phyloP scores from a whole-genome alignment of 2,797 vertebrate species.

The Etheostoma perlongum region DNA sequence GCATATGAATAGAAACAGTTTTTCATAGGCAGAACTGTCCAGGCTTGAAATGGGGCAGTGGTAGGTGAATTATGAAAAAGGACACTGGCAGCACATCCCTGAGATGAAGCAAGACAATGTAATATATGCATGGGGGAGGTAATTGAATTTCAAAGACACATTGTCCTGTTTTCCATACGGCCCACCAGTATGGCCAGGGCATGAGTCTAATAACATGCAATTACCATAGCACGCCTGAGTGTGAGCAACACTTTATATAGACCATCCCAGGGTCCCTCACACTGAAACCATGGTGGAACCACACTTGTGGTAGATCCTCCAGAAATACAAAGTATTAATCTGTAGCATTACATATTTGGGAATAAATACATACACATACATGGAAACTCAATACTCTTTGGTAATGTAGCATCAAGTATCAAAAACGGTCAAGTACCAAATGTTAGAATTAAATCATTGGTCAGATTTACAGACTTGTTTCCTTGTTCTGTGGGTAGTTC shows the following conservation, averaged over 20 bases:
- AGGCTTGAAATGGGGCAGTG: slow-evolving; percentile 40
- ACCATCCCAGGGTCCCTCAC: slow-evolving; percentile 12
- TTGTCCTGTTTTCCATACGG: slow-evolving; percentile 65
- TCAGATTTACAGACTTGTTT: neutral
- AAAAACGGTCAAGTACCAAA: neutral
- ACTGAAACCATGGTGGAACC: neutral
- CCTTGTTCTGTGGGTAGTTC: neutral
- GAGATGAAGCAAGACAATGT: slow-evolving; percentile 66
- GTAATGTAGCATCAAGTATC: neutral
- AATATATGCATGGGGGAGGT: slow-evolving; percentile 58
- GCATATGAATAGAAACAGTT: slow-evolving; percentile 12
- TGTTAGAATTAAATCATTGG: neutral
- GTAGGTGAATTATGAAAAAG: slow-evolving; percentile 63
- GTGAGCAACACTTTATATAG: slow-evolving; percentile 22
- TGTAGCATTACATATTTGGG: neutral
- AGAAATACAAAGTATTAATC: neutral
- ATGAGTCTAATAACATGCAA: slow-evolving; percentile 57
- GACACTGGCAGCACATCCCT: slow-evolving; percentile 56
- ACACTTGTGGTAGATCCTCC: neutral
- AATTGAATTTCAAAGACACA: slow-evolving; percentile 74
- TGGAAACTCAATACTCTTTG: neutral
- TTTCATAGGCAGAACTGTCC: slow-evolving; percentile 5
- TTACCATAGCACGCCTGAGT: slow-evolving; percentile 24
- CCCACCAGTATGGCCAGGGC: slow-evolving; percentile 41
- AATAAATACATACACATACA: neutral